Evolutionary conservation across 2,797 vertebrate species (phyloP).

Genomic region (Serranus cabrilla): DNA sequence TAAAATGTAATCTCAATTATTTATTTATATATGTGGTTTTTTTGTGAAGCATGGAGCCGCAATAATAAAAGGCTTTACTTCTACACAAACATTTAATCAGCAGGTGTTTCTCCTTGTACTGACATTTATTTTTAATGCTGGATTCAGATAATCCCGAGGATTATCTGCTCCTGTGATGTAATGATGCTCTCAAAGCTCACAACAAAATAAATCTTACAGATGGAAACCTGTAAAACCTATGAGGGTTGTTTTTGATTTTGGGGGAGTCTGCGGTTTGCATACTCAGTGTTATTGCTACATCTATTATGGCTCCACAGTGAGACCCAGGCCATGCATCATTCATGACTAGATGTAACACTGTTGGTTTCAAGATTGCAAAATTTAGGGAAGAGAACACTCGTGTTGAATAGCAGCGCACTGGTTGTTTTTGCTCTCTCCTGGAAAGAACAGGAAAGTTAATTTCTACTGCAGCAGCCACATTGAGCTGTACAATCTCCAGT

Average conservation of each 20-base stretch:
- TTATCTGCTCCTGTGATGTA: constrained; percentile 39
- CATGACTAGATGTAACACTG: constrained; percentile 59
- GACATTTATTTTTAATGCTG: constrained; percentile 36
- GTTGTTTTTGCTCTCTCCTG: constrained; percentile 33
- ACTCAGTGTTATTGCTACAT: constrained; percentile 48
- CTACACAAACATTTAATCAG: constrained; percentile 22
- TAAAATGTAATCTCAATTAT: too few species aligned
- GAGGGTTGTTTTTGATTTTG: constrained; percentile 19
- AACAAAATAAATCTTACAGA: constrained; percentile 29
- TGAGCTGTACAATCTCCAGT: constrained; percentile 41
- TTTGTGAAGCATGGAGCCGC: background rate
- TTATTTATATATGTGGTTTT: too few species aligned
- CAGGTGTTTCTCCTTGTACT: constrained; percentile 38
- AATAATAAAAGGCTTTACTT: constrained; percentile 3
- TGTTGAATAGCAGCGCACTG: constrained; percentile 21
- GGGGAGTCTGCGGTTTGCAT: constrained; percentile 1
- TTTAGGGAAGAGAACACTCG: constrained; percentile 7
- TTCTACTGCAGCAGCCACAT: constrained; percentile 16
- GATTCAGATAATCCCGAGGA: constrained; percentile 21
- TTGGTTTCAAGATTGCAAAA: constrained; percentile 54
- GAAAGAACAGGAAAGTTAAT: constrained; percentile 28
- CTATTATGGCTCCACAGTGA: constrained; percentile 43
- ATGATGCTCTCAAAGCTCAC: constrained; percentile 19
- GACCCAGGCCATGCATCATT: constrained; percentile 70
- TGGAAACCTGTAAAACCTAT: constrained; percentile 12